Evolutionary conservation across 2,113 vertebrate genomes (phyloP).

Genomic region (Lota lota): DNA sequence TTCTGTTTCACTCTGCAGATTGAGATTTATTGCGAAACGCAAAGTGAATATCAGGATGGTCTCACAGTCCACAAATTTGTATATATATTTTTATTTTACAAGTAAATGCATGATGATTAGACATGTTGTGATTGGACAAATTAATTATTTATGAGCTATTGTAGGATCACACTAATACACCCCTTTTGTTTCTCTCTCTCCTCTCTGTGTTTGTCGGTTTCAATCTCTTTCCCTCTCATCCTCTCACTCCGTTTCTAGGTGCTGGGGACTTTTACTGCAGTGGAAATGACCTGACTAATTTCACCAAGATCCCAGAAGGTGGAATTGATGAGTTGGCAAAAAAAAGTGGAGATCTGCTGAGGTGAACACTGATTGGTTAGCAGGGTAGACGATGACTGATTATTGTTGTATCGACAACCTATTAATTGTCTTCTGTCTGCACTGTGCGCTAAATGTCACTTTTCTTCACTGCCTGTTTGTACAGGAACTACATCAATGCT

Average conservation of each 20-base stretch:
- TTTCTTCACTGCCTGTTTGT: constrained; percentile 5
- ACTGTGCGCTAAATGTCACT: no score
- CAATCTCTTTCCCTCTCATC: no score
- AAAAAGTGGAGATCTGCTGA: constrained; percentile 61
- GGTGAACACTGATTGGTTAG: constrained; percentile 58
- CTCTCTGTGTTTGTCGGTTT: not conserved
- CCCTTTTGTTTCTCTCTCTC: not conserved
- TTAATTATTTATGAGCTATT: no score
- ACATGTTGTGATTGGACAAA: no score
- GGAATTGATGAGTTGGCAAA: constrained; percentile 68
- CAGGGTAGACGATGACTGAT: not conserved
- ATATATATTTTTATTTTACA: no score
- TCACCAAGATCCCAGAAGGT: constrained; percentile 52
- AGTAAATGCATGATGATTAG: no score
- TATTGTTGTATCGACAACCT: not conserved
- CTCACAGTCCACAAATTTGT: no score
- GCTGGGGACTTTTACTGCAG: constrained; percentile 89
- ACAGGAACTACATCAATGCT: constrained; percentile 69
- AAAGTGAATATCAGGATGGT: no score
- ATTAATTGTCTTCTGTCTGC: not conserved
- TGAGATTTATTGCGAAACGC: no score
- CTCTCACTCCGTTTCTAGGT: constrained; percentile 63
- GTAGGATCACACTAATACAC: not conserved
- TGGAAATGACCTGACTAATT: constrained; percentile 90
- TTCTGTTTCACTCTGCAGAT: not conserved